These are phyloP conservation scores for Catocala fraxini DNA, from an alignment of 2,888 invertebrate genomes.

Conservation along the genomic window DNA sequence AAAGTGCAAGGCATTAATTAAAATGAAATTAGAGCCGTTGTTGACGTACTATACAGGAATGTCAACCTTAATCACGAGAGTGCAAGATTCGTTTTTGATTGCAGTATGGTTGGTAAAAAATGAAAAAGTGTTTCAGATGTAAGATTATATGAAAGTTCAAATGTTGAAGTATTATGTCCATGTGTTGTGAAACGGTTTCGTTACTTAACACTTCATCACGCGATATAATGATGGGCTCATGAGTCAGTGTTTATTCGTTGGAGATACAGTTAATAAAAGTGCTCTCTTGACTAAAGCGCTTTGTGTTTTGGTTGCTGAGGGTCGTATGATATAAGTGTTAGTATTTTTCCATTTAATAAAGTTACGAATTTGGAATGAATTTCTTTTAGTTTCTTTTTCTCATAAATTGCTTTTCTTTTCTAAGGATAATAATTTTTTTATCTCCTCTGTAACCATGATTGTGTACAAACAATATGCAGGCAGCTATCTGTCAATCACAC, in stretches of 20 bases:
- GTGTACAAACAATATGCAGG: too few species aligned
- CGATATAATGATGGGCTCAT: conserved; percentile 14
- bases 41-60: conserved; percentile 8
- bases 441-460: too few species aligned
- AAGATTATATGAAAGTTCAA: conserved; percentile 34
- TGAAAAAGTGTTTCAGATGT: conserved; percentile 36
- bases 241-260: background rate
- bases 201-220: conserved; percentile 23
- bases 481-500: too few species aligned
- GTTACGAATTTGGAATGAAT: too few species aligned
- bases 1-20: conserved; percentile 62
- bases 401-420: too few species aligned
- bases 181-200: conserved; percentile 33
- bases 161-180: conserved; percentile 30
- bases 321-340: too few species aligned
- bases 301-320: too few species aligned
- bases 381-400: too few species aligned
- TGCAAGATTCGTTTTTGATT: conserved; percentile 25
- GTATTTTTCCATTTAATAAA: too few species aligned
- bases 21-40: conserved; percentile 56
- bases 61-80: conserved; percentile 3
- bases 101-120: conserved; percentile 28
- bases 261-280: background rate
- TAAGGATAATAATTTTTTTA: too few species aligned
- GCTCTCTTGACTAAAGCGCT: background rate